Evolutionary conservation across 2,888 invertebrate species (phyloP).

Genomic region (Chydorus sphaericus): DNA sequence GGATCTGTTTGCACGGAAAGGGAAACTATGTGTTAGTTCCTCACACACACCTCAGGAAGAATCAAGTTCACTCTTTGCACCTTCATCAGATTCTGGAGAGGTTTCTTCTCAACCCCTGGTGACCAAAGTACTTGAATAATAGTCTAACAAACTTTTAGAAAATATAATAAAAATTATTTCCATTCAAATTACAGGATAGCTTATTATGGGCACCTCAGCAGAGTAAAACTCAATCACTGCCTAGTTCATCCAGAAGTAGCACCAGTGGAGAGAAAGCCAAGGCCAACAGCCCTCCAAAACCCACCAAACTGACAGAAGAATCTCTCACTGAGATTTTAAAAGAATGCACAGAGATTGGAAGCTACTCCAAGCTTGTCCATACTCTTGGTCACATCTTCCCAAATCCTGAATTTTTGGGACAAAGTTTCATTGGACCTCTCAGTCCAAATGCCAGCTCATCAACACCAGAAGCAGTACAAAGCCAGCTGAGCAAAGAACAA

Average conservation of each 20-base stretch:
- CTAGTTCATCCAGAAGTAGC: no score
- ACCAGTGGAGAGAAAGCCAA: no score
- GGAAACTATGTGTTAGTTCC: conserved; percentile 26
- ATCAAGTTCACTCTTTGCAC: no score
- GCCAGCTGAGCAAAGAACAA: conserved; percentile 46
- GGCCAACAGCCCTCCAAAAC: background rate
- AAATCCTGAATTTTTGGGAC: conserved; percentile 48
- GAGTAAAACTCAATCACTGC: no score
- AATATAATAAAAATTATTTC: no score
- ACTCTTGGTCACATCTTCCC: conserved; percentile 64
- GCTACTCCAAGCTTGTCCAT: conserved; percentile 54
- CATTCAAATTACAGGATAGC: no score
- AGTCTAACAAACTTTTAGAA: no score
- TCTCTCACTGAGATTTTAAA: conserved; percentile 40
- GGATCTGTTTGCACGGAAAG: conserved; percentile 21
- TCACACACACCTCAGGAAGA: no score
- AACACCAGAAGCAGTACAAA: background rate
- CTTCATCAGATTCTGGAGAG: no score
- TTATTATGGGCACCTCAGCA: no score
- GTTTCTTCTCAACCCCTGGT: no score
- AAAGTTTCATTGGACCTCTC: conserved; percentile 44
- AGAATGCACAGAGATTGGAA: conserved; percentile 49
- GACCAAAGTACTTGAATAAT: no score
- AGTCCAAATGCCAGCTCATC: background rate
- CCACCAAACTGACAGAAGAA: conserved; percentile 1